These are phyloP conservation scores for Lasius fuliginosus DNA, from an alignment of 2,888 invertebrate species.

Conservation along the genomic window DNA sequence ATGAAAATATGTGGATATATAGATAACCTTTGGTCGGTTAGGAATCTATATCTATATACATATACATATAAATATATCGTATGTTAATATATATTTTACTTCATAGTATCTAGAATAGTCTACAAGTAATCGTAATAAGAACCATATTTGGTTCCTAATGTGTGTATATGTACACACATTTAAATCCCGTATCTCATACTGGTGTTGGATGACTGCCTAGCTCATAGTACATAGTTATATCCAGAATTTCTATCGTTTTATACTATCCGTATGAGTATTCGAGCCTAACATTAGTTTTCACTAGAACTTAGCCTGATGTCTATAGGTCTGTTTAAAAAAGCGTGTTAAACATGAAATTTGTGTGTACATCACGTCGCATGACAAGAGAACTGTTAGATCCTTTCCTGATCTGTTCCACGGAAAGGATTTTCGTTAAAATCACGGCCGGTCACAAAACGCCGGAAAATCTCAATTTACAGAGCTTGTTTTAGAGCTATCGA, in stretches of 20 bases:
- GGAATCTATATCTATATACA: constrained; percentile 24
- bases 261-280: constrained; percentile 73
- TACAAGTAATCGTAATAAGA: constrained; percentile 77
- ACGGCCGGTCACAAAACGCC: constrained; percentile 32
- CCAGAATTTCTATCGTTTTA: constrained; percentile 76
- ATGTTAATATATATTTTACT: constrained; percentile 59
- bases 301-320: constrained; percentile 78
- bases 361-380: constrained; percentile 64
- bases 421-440: constrained; percentile 50
- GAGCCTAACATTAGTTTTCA: constrained; percentile 80
- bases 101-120: constrained; percentile 78
- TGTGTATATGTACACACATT: constrained; percentile 64
- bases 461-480: constrained; percentile 31
- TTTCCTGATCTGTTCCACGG: constrained; percentile 42
- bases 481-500: constrained; percentile 38
- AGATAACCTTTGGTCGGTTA: constrained; percentile 20
- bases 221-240: constrained; percentile 83
- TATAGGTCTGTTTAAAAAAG: constrained; percentile 61
- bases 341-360: constrained; percentile 47
- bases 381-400: constrained; percentile 42
- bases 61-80: constrained; percentile 62
- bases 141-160: constrained; percentile 65
- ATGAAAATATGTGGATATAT: constrained; percentile 22
- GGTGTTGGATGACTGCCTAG: constrained; percentile 85
- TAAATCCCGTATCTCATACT: constrained; percentile 80